Evolutionary conservation across 2,113 vertebrate genomes (phyloP).

Genomic region (Callorhinus ursinus): DNA sequence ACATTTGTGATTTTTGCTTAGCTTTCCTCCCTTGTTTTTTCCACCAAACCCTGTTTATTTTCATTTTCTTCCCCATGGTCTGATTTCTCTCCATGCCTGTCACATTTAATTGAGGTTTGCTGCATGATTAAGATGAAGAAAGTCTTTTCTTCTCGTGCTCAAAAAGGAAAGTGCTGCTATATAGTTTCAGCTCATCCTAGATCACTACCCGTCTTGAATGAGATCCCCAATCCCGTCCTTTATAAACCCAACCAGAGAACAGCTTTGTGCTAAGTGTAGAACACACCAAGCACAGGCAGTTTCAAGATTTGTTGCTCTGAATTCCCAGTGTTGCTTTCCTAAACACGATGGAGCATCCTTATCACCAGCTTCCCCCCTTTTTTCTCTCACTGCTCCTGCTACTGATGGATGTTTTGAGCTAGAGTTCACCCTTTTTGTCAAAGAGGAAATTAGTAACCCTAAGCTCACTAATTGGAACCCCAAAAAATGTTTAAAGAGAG

Average conservation of each 20-base stretch:
- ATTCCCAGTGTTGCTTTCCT: neutral
- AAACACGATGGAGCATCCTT: neutral
- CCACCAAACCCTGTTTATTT: slow-evolving; percentile 56
- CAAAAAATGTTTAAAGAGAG: neutral
- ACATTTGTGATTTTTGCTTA: slow-evolving; percentile 34
- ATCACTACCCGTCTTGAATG: neutral
- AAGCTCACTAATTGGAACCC: neutral
- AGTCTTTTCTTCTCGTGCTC: slow-evolving; percentile 14
- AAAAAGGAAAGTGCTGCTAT: neutral
- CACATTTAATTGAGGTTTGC: slow-evolving; percentile 48
- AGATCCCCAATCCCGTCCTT: neutral
- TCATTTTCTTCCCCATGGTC: slow-evolving; percentile 34
- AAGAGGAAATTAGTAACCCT: neutral
- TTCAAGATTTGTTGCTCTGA: neutral
- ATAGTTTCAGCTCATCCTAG: neutral
- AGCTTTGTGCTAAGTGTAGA: neutral
- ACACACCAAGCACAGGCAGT: neutral
- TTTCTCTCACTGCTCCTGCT: neutral
- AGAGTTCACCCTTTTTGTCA: neutral
- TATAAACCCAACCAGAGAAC: neutral
- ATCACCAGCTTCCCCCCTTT: neutral
- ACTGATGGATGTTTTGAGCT: neutral
- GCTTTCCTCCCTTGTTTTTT: neutral
- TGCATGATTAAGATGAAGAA: slow-evolving; percentile 28
- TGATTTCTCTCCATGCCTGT: slow-evolving; percentile 36